Percentiles rank a stretch among this genome's conserved stretches.
These are phyloP conservation scores for Eucera pruinosa DNA, from an alignment of 2,888 invertebrate species.

Conservation along the genomic window DNA sequence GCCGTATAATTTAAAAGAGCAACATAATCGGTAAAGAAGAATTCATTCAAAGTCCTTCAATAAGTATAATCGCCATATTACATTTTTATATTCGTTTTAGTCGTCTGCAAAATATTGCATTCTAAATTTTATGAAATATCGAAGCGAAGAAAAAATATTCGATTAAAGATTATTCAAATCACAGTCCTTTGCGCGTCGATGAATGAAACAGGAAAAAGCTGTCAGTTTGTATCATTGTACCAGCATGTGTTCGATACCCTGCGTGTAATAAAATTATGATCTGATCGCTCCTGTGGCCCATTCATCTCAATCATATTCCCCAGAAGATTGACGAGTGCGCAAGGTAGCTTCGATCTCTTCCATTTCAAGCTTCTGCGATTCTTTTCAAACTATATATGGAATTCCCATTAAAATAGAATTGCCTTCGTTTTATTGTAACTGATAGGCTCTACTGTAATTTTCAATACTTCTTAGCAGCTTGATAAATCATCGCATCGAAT, in stretches of 20 bases:
- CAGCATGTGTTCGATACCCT: slow-evolving; percentile 42
- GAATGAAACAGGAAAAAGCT: not conserved
- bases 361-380: slow-evolving; percentile 8
- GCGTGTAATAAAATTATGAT: slow-evolving; percentile 66
- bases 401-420: slow-evolving; percentile 16
- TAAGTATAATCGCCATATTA: not conserved
- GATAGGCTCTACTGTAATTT: not conserved
- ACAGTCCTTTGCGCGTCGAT: too few relatives aligned
- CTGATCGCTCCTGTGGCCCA: slow-evolving; percentile 48
- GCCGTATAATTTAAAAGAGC: slow-evolving; percentile 9
- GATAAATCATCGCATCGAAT: not conserved
- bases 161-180: not conserved
- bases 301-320: slow-evolving; percentile 64
- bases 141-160: not conserved
- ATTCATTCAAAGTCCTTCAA: not conserved
- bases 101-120: not conserved
- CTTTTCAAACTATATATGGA: not conserved
- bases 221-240: not conserved
- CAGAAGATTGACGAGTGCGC: slow-evolving; percentile 64
- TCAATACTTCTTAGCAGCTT: not conserved
- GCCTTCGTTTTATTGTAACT: not conserved
- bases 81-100: not conserved
- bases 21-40: slow-evolving; percentile 32
- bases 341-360: slow-evolving; percentile 36
- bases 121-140: not conserved